Conservation (phyloP, 2,113 vertebrate species). For the Osmerus mordax region DNA sequence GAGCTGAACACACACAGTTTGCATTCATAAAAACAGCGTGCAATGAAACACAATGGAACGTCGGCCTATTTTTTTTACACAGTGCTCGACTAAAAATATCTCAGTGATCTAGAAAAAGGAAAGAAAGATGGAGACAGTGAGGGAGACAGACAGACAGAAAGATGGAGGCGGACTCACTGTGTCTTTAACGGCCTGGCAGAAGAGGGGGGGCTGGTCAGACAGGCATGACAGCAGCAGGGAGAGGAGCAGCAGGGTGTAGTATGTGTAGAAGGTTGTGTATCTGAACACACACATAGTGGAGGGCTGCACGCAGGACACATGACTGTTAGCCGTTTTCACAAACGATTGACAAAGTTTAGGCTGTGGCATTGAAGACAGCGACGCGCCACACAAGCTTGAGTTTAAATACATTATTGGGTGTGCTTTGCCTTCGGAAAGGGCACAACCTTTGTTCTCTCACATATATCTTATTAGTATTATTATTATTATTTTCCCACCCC, state of each 20-base stretch:
- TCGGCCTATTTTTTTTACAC: not conserved
- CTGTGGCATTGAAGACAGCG: too few relatives aligned
- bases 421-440: too few relatives aligned
- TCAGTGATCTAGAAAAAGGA: not conserved
- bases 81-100: not conserved
- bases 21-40: conserved; percentile 1
- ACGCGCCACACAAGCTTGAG: too few relatives aligned
- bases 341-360: too few relatives aligned
- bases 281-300: conserved; percentile 70
- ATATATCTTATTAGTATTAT: too few relatives aligned
- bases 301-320: conserved; percentile 37
- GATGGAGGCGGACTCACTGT: conserved; percentile 70
- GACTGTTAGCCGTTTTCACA: too few relatives aligned
- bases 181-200: conserved; percentile 82
- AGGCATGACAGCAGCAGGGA: conserved; percentile 84
- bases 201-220: conserved; percentile 82
- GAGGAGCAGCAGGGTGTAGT: conserved; percentile 79
- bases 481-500: too few relatives aligned
- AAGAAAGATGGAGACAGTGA: not conserved
- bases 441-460: too few relatives aligned
- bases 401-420: too few relatives aligned
- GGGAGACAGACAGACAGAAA: not conserved
- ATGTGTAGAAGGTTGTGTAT: conserved; percentile 82
- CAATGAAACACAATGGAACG: not conserved
- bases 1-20: not conserved